Conservation (phyloP, 2,888 invertebrate genomes). For the Ptilodon capucinus region DNA sequence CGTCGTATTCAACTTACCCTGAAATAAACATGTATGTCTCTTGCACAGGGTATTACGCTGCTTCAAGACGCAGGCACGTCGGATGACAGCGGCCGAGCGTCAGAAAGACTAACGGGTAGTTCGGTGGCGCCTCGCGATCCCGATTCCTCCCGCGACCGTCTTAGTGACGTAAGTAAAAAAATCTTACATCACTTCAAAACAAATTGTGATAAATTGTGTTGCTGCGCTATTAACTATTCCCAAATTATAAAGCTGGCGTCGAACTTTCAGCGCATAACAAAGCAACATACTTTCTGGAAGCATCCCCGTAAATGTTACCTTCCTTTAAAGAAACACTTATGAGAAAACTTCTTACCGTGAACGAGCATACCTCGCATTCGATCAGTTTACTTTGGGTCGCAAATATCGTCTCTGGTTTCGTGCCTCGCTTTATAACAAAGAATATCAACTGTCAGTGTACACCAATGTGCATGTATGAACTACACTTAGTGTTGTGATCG, state of each 20-base stretch:
- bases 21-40: slow-evolving; percentile 36
- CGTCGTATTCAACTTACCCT: slow-evolving; percentile 37
- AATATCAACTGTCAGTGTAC: slow-evolving; percentile 14
- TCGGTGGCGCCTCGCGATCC: slow-evolving; percentile 89
- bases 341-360: slow-evolving; percentile 16
- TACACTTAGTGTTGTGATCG: slow-evolving; percentile 55
- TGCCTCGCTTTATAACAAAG: slow-evolving; percentile 23
- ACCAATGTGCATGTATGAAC: slow-evolving; percentile 47
- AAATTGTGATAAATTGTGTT: slow-evolving; percentile 7
- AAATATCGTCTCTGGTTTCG: slow-evolving; percentile 17
- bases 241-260: slow-evolving; percentile 18
- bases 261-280: slow-evolving; percentile 26
- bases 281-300: slow-evolving; percentile 21
- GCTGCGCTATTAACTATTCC: slow-evolving; percentile 19
- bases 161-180: slow-evolving; percentile 89
- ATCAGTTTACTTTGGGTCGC: slow-evolving; percentile 21
- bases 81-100: slow-evolving; percentile 92
- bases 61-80: slow-evolving; percentile 91
- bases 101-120: slow-evolving; percentile 90
- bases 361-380: slow-evolving; percentile 20
- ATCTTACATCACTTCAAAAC: slow-evolving; percentile 29
- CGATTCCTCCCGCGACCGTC: slow-evolving; percentile 91
- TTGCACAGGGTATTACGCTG: slow-evolving; percentile 87
- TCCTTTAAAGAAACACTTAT: slow-evolving; percentile 5
- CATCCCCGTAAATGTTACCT: slow-evolving; percentile 12